A percentile compares a stretch with the other conserved stretches of the same genome.
Conservation (phyloP, 2,797 vertebrate species). For the Leuciscus waleckii region DNA sequence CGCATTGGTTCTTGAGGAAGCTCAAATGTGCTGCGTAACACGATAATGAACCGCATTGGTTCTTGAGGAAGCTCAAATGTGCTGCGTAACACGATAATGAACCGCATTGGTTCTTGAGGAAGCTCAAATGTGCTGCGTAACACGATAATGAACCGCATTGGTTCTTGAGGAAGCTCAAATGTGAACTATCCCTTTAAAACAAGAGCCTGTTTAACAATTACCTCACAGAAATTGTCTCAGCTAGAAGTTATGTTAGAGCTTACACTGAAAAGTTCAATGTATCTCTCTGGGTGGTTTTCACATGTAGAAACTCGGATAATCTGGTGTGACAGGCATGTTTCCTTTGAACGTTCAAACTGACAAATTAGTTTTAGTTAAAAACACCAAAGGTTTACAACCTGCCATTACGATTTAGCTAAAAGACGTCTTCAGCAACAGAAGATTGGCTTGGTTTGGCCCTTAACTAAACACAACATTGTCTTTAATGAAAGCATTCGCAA, state of each 20-base stretch:
- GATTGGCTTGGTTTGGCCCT: not conserved
- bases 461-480: not conserved
- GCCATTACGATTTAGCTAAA: slow-evolving; percentile 6
- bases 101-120: too few species aligned
- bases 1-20: too few species aligned
- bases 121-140: too few species aligned
- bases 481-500: slow-evolving; percentile 21
- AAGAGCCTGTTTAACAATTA: slow-evolving; percentile 39
- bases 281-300: slow-evolving; percentile 27
- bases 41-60: too few species aligned
- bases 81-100: too few species aligned
- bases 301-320: slow-evolving; percentile 28
- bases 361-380: slow-evolving; percentile 32
- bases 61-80: too few species aligned
- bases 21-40: too few species aligned
- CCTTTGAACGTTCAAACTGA: slow-evolving; percentile 20
- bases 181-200: slow-evolving; percentile 29
- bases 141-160: too few species aligned
- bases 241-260: slow-evolving; percentile 4
- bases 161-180: too few species aligned
- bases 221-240: slow-evolving; percentile 16
- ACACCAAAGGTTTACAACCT: slow-evolving; percentile 9
- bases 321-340: slow-evolving; percentile 29
- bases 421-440: not conserved
- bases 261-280: not conserved